Base-by-base conservation (phyloP, 2,797 vertebrate species). In the Yasuhikotakia modesta region DNA sequence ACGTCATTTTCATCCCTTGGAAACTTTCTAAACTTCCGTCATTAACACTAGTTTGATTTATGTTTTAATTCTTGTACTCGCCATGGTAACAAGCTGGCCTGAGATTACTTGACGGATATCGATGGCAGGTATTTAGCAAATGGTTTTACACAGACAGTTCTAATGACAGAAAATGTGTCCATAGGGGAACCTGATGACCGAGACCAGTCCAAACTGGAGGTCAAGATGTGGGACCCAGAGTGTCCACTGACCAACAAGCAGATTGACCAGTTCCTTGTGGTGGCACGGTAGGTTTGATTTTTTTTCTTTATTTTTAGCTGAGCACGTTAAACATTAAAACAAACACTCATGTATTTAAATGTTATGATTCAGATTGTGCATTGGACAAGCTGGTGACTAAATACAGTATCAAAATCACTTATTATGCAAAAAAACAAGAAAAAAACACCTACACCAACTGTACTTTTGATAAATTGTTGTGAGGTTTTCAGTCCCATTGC, bases 181-280 rank as follows among this genome's bases (percentile, higher is more conserved):
- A 17, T 75, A 97, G 97, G 95, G 86, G 95, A 97, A 90, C 88
- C 94, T 87, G 97, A 98, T 86, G 96, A 96, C 87, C 90, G 97
- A 90, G 97, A 99, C 91, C 97, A 98, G 90, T 90, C 95, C 85
- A 97, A 99, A 89, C 88, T 98, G 90, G 97, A 99, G 90, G 94
- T 97, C 88, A 98, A 96, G 91, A 94, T 97, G 83, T 99, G 97
- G 97, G 95, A 98, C 91, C 97, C 97, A 87, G 95, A 98, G 90
- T 97, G 96, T 86, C 96, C 96, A 43, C 95, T 99, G 87, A 96
- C 93, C 79, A 96, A 95, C 90, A 96, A 96, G 90, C 96, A 98
- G 92, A 98, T 99, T 89, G 96, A 99, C 94, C 97, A 99, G 89
- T 99, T 99, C 92, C 92, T 99, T 86, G 97, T 99, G 87, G 96